A percentile compares a stretch with the other conserved stretches of the same genome.
phyloP scores from a whole-genome alignment of 92 coral and sea anemone species.

The Porites lobata region DNA sequence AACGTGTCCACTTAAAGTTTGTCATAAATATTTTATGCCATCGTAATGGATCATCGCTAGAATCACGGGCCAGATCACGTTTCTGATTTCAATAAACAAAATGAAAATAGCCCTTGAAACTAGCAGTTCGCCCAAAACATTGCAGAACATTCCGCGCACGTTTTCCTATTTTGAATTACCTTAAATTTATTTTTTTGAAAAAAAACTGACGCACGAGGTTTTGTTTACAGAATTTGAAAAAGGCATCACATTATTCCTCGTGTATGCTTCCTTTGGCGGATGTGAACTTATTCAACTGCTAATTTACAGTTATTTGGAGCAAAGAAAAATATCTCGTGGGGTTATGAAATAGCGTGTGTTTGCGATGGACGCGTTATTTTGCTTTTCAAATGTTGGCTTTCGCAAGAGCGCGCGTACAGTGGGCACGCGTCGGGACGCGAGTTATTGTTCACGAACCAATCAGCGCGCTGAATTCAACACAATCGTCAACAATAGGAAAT shows the following conservation, averaged over 20 bases:
- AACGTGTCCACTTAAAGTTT: slow-evolving; percentile 38
- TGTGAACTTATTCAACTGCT: slow-evolving; percentile 58
- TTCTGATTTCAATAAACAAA: slow-evolving; percentile 20
- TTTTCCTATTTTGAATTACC: neutral
- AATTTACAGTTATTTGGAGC: slow-evolving; percentile 61
- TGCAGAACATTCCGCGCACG: neutral
- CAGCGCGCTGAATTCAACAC: slow-evolving; percentile 68
- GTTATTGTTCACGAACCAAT: slow-evolving; percentile 82
- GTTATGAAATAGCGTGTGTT: slow-evolving; percentile 56
- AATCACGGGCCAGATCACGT: slow-evolving; percentile 16
- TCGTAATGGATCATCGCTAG: slow-evolving; percentile 27
- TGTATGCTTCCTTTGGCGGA: slow-evolving; percentile 50
- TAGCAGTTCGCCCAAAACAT: slow-evolving; percentile 16
- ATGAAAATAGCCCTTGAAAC: neutral
- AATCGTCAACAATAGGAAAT: slow-evolving; percentile 83
- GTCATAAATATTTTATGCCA: slow-evolving; percentile 38
- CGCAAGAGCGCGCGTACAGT: slow-evolving; percentile 55
- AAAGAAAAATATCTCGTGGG: slow-evolving; percentile 63
- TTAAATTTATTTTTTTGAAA: neutral
- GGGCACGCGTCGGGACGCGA: slow-evolving; percentile 97
- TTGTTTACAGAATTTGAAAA: slow-evolving; percentile 26
- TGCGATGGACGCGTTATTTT: slow-evolving; percentile 32
- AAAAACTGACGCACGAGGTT: slow-evolving; percentile 44
- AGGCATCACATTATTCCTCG: slow-evolving; percentile 49
- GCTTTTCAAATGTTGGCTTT: slow-evolving; percentile 73